phyloP scores from a whole-genome alignment of 2,113 vertebrate genomes.

The Gopherus evgoodei region DNA sequence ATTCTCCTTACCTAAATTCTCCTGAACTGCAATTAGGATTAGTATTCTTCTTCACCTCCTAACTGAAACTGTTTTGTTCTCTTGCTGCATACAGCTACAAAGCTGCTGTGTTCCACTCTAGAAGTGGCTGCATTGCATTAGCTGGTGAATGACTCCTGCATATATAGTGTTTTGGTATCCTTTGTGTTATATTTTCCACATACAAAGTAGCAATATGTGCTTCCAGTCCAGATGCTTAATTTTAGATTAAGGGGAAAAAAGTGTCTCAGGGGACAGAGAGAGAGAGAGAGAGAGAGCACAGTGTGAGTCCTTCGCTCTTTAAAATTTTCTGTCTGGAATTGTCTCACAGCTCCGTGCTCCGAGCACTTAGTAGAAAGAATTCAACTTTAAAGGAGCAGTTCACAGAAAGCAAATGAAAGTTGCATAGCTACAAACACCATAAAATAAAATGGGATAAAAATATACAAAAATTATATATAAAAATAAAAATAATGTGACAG shows the following conservation, averaged over 20 bases:
- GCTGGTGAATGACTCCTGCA: neutral
- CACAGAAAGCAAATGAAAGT: neutral
- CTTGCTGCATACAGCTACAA: neutral
- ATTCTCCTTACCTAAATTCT: neutral
- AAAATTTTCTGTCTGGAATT: slow-evolving; percentile 18
- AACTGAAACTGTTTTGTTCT: neutral
- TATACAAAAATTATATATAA: neutral
- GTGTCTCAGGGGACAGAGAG: accelerated
- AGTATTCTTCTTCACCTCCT: neutral
- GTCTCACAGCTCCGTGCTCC: neutral
- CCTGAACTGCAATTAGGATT: neutral
- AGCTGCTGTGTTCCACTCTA: neutral
- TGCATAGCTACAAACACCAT: neutral
- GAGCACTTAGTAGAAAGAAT: neutral
- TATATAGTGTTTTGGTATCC: neutral
- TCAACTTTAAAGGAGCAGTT: accelerated
- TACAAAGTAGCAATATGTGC: neutral
- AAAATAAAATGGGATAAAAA: neutral
- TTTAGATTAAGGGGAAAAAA: slow-evolving; percentile 1
- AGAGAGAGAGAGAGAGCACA: neutral
- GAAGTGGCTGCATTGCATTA: neutral
- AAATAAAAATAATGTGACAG: neutral
- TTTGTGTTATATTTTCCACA: neutral
- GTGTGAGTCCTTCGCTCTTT: neutral
- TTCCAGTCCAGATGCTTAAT: neutral